Conservation (phyloP, 2,888 invertebrate genomes). For the Brenthis daphne region DNA sequence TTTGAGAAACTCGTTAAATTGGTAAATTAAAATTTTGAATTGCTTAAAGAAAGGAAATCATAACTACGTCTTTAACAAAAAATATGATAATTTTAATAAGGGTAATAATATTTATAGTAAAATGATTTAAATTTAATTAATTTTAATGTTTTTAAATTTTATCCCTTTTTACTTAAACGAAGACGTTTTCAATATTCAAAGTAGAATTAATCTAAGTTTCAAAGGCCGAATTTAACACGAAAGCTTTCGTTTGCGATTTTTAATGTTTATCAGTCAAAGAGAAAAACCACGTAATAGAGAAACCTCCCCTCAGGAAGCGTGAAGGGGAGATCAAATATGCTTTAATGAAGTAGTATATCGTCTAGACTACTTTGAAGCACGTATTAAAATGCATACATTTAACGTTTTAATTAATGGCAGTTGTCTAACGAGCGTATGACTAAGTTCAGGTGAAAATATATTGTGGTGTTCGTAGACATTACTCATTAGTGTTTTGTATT, state of each 20-base stretch:
- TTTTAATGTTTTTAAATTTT: no score
- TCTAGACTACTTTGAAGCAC: constrained; percentile 24
- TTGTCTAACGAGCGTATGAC: constrained; percentile 15
- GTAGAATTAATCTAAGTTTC: neutral
- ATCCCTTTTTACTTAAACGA: neutral
- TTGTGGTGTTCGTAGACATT: neutral
- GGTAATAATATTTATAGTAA: no score
- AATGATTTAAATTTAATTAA: no score
- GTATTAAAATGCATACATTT: constrained; percentile 22
- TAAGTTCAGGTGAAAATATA: neutral
- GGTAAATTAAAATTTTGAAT: no score
- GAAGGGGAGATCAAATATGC: constrained; percentile 30
- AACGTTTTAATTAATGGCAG: constrained; percentile 26
- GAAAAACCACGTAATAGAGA: constrained; percentile 22
- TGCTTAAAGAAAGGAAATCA: no score
- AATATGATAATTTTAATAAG: no score
- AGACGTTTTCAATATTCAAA: neutral
- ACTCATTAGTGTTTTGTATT: neutral
- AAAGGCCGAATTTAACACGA: neutral
- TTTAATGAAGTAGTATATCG: constrained; percentile 30
- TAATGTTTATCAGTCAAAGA: constrained; percentile 26
- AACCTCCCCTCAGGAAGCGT: constrained; percentile 22
- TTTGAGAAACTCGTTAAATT: neutral
- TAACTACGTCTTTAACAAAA: no score
- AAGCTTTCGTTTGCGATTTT: constrained; percentile 21